phyloP scores from a whole-genome alignment of 2,113 vertebrate genomes.

The Okapia johnstoni region DNA sequence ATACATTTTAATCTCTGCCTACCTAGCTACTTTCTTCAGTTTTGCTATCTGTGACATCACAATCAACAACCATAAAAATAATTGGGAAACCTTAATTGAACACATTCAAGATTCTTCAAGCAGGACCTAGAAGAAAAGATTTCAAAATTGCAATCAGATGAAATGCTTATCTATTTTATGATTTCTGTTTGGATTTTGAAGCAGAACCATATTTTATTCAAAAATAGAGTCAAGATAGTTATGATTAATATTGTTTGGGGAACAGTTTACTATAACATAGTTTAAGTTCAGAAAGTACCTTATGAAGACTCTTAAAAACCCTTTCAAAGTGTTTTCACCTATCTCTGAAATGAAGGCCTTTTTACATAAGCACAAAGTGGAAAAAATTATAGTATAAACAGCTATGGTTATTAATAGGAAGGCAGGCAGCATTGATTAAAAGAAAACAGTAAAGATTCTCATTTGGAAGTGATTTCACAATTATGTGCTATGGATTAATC shows the following conservation, averaged over 20 bases:
- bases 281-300: not conserved
- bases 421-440: slow-evolving; percentile 50
- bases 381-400: slow-evolving; percentile 33
- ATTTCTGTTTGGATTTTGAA: slow-evolving; percentile 42
- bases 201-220: slow-evolving; percentile 36
- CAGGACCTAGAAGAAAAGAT: not conserved
- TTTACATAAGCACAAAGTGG: slow-evolving; percentile 17
- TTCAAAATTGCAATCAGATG: slow-evolving; percentile 42
- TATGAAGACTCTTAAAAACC: not conserved
- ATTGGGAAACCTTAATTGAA: slow-evolving; percentile 52
- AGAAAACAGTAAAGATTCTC: slow-evolving; percentile 35
- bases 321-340: not conserved
- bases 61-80: slow-evolving; percentile 46
- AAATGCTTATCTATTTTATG: slow-evolving; percentile 21
- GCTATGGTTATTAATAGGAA: slow-evolving; percentile 52
- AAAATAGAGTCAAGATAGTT: slow-evolving; percentile 46
- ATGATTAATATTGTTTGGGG: slow-evolving; percentile 39
- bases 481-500: slow-evolving; percentile 49
- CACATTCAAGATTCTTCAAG: slow-evolving; percentile 47
- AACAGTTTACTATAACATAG: slow-evolving; percentile 4
- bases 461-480: slow-evolving; percentile 55
- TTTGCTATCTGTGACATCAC: not conserved
- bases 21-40: slow-evolving; percentile 46
- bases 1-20: slow-evolving; percentile 55
- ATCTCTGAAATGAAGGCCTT: slow-evolving; percentile 10